Evolutionary conservation across 2,113 vertebrate species (phyloP).

Genomic region (Tautogolabrus adspersus): DNA sequence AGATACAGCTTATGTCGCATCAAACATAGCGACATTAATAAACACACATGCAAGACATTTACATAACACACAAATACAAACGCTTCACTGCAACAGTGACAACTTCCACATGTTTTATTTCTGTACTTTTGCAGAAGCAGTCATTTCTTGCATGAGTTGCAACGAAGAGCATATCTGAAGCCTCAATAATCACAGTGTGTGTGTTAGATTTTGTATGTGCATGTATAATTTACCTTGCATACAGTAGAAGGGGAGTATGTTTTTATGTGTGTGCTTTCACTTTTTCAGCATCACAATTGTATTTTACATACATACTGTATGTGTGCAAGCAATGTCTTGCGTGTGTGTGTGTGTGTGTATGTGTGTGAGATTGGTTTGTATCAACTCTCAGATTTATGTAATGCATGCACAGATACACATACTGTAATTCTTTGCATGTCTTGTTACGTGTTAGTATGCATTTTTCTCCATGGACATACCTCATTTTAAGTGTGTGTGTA

Average conservation of each 20-base stretch:
- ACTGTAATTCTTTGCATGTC: background rate
- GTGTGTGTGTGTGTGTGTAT: background rate
- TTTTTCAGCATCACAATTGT: conserved; percentile 3
- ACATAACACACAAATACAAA: background rate
- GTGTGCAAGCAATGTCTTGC: background rate
- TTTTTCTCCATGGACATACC: conserved; percentile 22
- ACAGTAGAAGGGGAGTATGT: background rate
- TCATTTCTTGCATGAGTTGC: conserved; percentile 34
- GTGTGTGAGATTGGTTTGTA: conserved; percentile 3
- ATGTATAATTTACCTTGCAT: background rate
- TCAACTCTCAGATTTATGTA: background rate
- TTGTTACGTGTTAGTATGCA: background rate
- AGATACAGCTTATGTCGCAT: background rate
- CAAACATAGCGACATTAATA: background rate
- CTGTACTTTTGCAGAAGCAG: background rate
- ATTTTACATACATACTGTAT: too few species aligned
- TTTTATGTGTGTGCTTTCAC: background rate
- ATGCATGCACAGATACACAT: conserved; percentile 8
- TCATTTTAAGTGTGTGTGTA: background rate
- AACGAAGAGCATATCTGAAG: too few species aligned
- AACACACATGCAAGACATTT: background rate
- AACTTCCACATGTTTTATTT: too few species aligned
- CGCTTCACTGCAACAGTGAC: too few species aligned
- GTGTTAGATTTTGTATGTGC: background rate
- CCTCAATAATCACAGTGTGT: conserved; percentile 13